phyloP scores from a whole-genome alignment of 2,797 vertebrate genomes.

The Hephaestus fuliginosus region DNA sequence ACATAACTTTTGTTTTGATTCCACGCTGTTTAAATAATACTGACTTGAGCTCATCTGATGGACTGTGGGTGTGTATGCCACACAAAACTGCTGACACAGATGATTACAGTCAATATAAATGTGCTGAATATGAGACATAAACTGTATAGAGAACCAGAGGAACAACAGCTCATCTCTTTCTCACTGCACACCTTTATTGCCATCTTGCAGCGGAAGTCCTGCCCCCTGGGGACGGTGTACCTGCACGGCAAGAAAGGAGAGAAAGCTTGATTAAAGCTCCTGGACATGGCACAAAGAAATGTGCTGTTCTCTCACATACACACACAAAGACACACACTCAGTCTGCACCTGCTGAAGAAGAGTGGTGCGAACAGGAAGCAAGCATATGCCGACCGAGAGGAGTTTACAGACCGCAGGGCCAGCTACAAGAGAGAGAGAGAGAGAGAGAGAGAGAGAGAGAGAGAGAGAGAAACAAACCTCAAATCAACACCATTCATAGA shows the following conservation, averaged over 20 bases:
- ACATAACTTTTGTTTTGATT: too few species aligned
- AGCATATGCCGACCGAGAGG: conserved; percentile 94
- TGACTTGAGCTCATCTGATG: too few species aligned
- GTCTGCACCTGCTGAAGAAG: conserved; percentile 92
- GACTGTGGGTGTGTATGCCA: neutral
- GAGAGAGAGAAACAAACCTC: neutral
- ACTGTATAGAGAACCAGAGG: neutral
- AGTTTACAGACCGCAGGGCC: conserved; percentile 92
- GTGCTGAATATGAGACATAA: neutral
- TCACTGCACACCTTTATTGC: conserved; percentile 90
- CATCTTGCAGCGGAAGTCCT: conserved; percentile 91
- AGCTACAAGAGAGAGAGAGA: conserved; percentile 78
- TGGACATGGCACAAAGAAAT: conserved; percentile 3
- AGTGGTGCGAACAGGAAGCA: conserved; percentile 93
- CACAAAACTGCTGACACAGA: neutral
- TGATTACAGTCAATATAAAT: neutral
- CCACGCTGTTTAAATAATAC: too few species aligned
- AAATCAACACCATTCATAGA: conserved; percentile 42
- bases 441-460: conserved; percentile 38
- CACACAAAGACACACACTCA: conserved; percentile 17
- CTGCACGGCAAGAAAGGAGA: conserved; percentile 85
- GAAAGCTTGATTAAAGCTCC: conserved; percentile 7
- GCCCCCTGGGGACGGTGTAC: conserved; percentile 80
- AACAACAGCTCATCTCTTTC: neutral
- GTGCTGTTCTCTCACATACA: conserved; percentile 13